Evolutionary conservation across 1,140 invertebrate genomes (phyloP).

Genomic region (Hyphantria cunea): DNA sequence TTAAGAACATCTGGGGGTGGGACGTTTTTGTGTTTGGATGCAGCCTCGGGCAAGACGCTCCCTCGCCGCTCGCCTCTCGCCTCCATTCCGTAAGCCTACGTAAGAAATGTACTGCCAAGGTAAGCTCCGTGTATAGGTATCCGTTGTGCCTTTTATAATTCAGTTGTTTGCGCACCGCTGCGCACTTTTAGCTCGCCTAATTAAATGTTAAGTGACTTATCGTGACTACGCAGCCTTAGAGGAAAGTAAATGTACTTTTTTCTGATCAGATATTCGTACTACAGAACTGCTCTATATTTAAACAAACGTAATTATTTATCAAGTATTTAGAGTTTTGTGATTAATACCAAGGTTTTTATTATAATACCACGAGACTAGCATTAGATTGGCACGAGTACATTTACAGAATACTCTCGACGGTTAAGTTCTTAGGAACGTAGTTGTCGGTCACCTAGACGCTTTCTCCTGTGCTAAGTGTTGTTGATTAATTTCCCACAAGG

Average conservation of each 20-base stretch:
- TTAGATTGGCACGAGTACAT: too few species aligned
- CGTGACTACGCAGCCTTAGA: slow-evolving; percentile 17
- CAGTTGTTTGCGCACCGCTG: slow-evolving; percentile 28
- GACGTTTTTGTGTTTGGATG: slow-evolving; percentile 59
- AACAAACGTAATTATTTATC: too few species aligned
- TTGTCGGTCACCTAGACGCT: too few species aligned
- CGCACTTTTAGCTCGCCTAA: slow-evolving; percentile 28
- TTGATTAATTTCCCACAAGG: too few species aligned
- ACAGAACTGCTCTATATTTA: too few species aligned
- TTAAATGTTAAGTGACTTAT: slow-evolving; percentile 33
- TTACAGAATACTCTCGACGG: too few species aligned
- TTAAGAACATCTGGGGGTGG: slow-evolving; percentile 69
- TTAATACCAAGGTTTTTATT: too few species aligned
- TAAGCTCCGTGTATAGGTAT: slow-evolving; percentile 11
- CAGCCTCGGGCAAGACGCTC: slow-evolving; percentile 35
- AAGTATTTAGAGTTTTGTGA: too few species aligned
- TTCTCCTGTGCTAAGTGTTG: too few species aligned
- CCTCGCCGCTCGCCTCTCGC: slow-evolving; percentile 20
- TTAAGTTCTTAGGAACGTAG: too few species aligned
- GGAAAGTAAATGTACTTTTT: slow-evolving; percentile 13
- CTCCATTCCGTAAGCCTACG: slow-evolving; percentile 36
- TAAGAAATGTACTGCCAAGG: slow-evolving; percentile 20
- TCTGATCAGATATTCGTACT: too few species aligned
- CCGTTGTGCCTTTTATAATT: slow-evolving; percentile 34
- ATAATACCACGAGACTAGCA: too few species aligned